Evolutionary conservation across 2,888 invertebrate genomes (phyloP), one percentile per base, ranked within the genome.

Genomic region (Marasmarcha lunaedactyla): DNA sequence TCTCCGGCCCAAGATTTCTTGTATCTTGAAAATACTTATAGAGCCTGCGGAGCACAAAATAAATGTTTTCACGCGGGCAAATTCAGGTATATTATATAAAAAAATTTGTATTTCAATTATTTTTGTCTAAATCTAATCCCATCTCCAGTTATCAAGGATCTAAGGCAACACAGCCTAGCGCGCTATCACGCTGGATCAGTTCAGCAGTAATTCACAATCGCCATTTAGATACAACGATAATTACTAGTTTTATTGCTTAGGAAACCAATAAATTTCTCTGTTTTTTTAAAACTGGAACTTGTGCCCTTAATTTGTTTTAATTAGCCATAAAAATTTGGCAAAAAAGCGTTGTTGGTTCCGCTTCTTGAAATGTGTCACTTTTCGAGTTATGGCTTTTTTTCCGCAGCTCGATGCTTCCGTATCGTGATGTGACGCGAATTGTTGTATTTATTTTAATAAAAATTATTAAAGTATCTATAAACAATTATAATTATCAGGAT

Each of bases 291-390:
- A 36, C 30, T 39, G 42, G 42, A 42, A 38, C 40, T 20, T 38
- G 43, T 47, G 47, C 52, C 61, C 47, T 59, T 76, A 76, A 79
- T 79, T 78, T 74, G 78, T 69, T 76, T 74, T 74, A 77, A 78
- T 78, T 73, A 68, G 59, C 69, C 66, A 65, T 74, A 72, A 72
- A 68, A 63, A 59, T 70, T 73, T 63, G 59, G 62, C 67, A 60
- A 67, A 69, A 71, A 71, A 64, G 38, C n/a, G 42, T 14, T 42
- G 51, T 57, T 51, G 49, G 71, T 72, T 71, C 71, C 71, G 72
- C 68, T 69, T 64, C 59, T 61, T 59, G 54, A 51, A 45, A 46
- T 3, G 52, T 60, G 63, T 66, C 69, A 63, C 70, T 67, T 20
- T 20, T 59, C 52, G 59, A 56, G 65, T 59, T 65, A 59, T 50